A percentile compares a stretch with the other conserved stretches of the same genome.
These are phyloP conservation scores for Cataglyphis hispanica DNA, from an alignment of 1,140 invertebrate species.

Conservation along the genomic window DNA sequence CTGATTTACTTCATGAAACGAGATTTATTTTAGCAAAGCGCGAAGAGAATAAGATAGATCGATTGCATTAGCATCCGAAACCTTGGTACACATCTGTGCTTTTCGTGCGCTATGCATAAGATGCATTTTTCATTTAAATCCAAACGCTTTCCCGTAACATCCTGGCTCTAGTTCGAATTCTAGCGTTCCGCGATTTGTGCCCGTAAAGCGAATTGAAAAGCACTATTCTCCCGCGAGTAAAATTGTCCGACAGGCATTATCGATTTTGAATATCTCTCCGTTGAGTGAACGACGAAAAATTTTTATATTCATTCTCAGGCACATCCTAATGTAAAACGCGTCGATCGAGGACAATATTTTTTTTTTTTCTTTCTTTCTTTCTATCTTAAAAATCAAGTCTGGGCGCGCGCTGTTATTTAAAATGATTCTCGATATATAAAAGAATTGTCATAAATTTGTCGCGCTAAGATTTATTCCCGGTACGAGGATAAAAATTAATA, in stretches of 20 bases:
- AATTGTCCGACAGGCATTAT: constrained; percentile 50
- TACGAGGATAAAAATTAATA: constrained; percentile 42
- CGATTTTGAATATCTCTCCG: constrained; percentile 1
- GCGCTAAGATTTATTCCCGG: constrained; percentile 15
- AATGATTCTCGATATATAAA: neutral
- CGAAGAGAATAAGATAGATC: constrained; percentile 41
- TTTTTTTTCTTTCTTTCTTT: neutral
- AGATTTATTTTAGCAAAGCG: constrained; percentile 44
- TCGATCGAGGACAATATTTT: neutral
- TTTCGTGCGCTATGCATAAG: constrained; percentile 40
- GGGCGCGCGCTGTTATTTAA: neutral
- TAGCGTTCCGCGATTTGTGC: constrained; percentile 26
- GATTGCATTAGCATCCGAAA: constrained; percentile 53
- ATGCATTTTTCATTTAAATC: constrained; percentile 60
- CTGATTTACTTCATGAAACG: constrained; percentile 31
- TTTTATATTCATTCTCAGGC: neutral
- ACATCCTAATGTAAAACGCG: neutral
- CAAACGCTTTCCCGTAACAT: neutral
- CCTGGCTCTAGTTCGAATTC: neutral
- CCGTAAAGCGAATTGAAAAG: constrained; percentile 38
- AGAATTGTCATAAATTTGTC: neutral
- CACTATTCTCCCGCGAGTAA: constrained; percentile 13
- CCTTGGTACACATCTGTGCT: constrained; percentile 22
- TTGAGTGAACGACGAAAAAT: constrained; percentile 14
- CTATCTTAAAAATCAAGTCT: neutral